phyloP scores from a whole-genome alignment of 2,888 invertebrate genomes.

The Pammene aurita region DNA sequence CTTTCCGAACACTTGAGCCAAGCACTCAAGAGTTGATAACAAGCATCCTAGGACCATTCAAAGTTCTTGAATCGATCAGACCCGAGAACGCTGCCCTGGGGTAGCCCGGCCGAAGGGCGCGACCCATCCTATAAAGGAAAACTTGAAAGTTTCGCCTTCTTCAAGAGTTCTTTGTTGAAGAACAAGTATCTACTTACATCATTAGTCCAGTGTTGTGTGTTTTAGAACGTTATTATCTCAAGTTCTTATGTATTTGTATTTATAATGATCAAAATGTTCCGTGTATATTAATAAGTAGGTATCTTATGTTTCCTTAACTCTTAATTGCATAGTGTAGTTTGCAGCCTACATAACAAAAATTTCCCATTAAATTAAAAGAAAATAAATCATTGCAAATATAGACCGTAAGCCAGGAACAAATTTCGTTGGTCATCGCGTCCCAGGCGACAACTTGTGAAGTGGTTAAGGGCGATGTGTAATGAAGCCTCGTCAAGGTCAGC shows the following conservation, averaged over 20 bases:
- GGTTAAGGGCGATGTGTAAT: too few relatives aligned
- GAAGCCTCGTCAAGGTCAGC: too few relatives aligned
- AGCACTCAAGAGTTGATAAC: conserved; percentile 24
- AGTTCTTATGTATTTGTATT: not conserved
- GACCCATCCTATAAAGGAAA: conserved; percentile 1
- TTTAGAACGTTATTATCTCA: not conserved
- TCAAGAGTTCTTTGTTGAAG: conserved; percentile 6
- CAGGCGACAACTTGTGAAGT: too few relatives aligned
- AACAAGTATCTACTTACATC: conserved; percentile 1
- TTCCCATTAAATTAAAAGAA: too few relatives aligned
- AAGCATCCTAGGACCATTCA: conserved; percentile 18
- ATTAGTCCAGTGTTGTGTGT: not conserved
- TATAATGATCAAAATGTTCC: too few relatives aligned
- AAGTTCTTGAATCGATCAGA: conserved; percentile 19
- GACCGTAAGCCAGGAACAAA: too few relatives aligned
- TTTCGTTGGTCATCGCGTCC: too few relatives aligned
- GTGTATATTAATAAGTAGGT: too few relatives aligned
- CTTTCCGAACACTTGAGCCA: not conserved
- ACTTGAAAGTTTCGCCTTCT: conserved; percentile 10
- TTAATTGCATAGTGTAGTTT: too few relatives aligned
- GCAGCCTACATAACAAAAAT: too few relatives aligned
- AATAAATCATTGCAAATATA: too few relatives aligned
- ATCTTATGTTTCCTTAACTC: too few relatives aligned
- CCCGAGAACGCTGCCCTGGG: conserved; percentile 6
- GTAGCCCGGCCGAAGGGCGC: not conserved